phyloP scores from a whole-genome alignment of 92 coral and sea anemone species.

The Phenganax subtilis region DNA sequence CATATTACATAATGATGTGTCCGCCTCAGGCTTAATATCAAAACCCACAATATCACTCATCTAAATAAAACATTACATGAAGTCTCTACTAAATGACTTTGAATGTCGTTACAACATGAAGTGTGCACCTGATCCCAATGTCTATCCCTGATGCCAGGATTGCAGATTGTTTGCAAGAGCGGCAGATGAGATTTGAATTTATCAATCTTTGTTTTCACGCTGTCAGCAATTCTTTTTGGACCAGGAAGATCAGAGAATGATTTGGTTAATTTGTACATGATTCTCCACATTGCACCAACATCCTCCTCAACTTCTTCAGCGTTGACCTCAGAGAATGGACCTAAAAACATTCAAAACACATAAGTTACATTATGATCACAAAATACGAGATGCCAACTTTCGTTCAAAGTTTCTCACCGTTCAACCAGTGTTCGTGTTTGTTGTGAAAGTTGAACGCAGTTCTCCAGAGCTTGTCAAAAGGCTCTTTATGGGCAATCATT shows the following conservation, averaged over 20 bases:
- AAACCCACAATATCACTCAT: constrained; percentile 97
- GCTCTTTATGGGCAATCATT: constrained; percentile 96
- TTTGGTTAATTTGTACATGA: constrained; percentile 84
- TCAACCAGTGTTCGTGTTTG: constrained; percentile 94
- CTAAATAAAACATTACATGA: constrained; percentile 40
- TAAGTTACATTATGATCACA: not conserved
- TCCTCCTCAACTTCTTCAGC: constrained; percentile 97
- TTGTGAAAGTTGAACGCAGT: constrained; percentile 88
- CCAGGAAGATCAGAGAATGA: constrained; percentile 93
- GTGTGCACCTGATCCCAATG: constrained; percentile 90
- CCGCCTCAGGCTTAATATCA: constrained; percentile 88
- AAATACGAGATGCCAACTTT: not conserved
- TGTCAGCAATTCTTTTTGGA: constrained; percentile 92
- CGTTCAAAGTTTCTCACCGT: constrained; percentile 52
- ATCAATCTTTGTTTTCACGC: constrained; percentile 89
- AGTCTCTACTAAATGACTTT: not conserved
- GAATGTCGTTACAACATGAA: not conserved
- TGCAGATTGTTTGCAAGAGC: constrained; percentile 83
- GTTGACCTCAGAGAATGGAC: constrained; percentile 90
- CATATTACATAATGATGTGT: constrained; percentile 95
- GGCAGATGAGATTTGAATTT: constrained; percentile 96
- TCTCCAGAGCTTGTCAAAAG: constrained; percentile 96
- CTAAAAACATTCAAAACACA: constrained; percentile 30
- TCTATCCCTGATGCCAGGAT: constrained; percentile 91
- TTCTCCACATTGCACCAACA: constrained; percentile 78